Base-by-base conservation (phyloP, 2,113 vertebrate species). In the Dicerorhinus sumatrensis region DNA sequence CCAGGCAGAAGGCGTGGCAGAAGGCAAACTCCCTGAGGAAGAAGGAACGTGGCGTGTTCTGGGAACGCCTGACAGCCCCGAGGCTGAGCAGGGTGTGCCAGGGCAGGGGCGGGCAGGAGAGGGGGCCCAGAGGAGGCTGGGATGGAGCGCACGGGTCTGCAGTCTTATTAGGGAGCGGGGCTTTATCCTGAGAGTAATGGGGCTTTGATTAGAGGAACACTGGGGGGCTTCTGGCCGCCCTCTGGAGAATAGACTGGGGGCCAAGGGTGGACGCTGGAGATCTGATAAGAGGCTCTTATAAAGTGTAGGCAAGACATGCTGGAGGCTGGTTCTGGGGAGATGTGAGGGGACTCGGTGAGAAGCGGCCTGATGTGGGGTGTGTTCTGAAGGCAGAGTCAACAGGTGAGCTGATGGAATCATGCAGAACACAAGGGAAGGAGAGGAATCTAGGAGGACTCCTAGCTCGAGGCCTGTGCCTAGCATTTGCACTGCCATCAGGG, bases 141-240 rank as follows among this genome's bases (percentile, higher is more conserved):
- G 58, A 3, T 1, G 1, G 18, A 39, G 33, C 5, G 1, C 8
- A 1, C 1, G 20, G 76, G 58, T n/a, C 88, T n/a, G 39, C 27
- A 20, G 46, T 51, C 39, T 93, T 25, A 0, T 13, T 17, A 51
- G 58, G 48, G 54, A 69, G 33, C 69, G 11, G 9, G 73, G 5
- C 33, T 69, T 69, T 63, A 6, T 39, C 18, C 21, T 48, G 54
- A 36, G 2, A 56, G 33, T 21, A 25, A 39, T 6, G 9, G 65
- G 46, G 10, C 8, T 76, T 67, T 67, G 63, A 67, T 56, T 10
- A 10, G 14, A 62, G 39, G 20, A 5, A 23, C 21, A 4, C 4
- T 51, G 12, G 81, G 60, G n/a, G 6, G 10, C 33, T 42, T 67
- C 39, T 13, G 4, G 16, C n/a, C 5, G 2, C 39, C 73, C 33